Conservation (phyloP, 2,888 invertebrate species). For the Escarpia spicata region DNA sequence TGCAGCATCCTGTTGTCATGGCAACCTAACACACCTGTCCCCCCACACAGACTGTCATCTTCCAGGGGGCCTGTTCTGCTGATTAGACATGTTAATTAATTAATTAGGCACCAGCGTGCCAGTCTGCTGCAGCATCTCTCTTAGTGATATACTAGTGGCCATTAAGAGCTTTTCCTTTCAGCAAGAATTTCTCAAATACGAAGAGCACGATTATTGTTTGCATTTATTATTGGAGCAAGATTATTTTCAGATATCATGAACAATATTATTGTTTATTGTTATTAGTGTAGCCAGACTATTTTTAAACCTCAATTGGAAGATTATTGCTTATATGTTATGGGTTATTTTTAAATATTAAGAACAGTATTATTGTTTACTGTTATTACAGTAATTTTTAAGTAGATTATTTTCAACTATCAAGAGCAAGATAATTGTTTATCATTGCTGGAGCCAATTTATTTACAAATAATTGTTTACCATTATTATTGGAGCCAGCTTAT, state of each 20-base stretch:
- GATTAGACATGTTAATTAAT: background rate
- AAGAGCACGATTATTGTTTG: background rate
- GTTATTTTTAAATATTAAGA: too few relatives aligned
- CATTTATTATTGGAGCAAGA: background rate
- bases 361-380: background rate
- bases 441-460: too few relatives aligned
- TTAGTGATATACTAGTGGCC: background rate
- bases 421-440: background rate
- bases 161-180: background rate
- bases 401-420: too few relatives aligned
- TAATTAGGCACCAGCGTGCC: background rate
- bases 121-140: background rate
- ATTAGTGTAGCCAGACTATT: too few relatives aligned
- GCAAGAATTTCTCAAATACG: background rate
- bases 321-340: too few relatives aligned
- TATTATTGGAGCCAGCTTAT: background rate
- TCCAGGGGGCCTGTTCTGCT: background rate
- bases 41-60: background rate
- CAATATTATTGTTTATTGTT: background rate
- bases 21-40: background rate
- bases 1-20: background rate
- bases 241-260: background rate
- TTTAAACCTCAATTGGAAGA: too few relatives aligned
- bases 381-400: background rate
- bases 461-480: background rate